Evolutionary conservation across 2,113 vertebrate genomes (phyloP), one percentile per base, ranked within the genome.

Genomic region (Syrmaticus mikado): DNA sequence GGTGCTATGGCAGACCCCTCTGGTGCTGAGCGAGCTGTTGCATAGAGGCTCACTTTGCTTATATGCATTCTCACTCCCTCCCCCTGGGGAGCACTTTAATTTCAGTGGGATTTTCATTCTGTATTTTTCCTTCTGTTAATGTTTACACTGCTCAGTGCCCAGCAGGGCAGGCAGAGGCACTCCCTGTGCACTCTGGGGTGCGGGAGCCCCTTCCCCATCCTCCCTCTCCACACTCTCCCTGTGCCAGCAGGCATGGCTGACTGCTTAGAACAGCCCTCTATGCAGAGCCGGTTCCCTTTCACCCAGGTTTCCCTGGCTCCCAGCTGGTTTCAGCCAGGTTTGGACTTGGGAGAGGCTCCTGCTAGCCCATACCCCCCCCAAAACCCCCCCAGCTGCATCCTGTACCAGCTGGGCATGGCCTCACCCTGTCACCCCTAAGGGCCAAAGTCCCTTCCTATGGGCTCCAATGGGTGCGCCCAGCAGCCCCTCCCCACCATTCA

Each of bases 131-230:
- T 24, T 43, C 48, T 41, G 45, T 55, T 66, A 3, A 27, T 60
- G n/a, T 62, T 90, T 66, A 53, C 36, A 38, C 19, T 2, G 2
- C 50, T 3, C 25, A 34, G 22, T 48, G 50, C 80, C 58, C 3
- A 0, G 61, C 78, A 64, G 32, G 70, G 64, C 58, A 55, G 64
- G 40, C 45, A 71, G n/a, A 40, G 75, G 43, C 38, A 34, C 18
- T 34, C 36, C 60, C 1, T 3, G 28, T 1, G 2, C 70, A 8
- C 8, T n/a, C 30, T 1, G 19, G 46, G 27, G 13, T 25, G 16
- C 13, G 15, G 32, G 32, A 27, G 8, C 30, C 2, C 41, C 24
- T n/a, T 65, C 6, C 45, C 55, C 40, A 3, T 18, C 32, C 38
- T 11, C 8, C 13, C 11, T 2, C 4, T 25, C 11, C 38, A 4